Conservation (phyloP, 2,113 vertebrate species). For the Pelobates fuscus region DNA sequence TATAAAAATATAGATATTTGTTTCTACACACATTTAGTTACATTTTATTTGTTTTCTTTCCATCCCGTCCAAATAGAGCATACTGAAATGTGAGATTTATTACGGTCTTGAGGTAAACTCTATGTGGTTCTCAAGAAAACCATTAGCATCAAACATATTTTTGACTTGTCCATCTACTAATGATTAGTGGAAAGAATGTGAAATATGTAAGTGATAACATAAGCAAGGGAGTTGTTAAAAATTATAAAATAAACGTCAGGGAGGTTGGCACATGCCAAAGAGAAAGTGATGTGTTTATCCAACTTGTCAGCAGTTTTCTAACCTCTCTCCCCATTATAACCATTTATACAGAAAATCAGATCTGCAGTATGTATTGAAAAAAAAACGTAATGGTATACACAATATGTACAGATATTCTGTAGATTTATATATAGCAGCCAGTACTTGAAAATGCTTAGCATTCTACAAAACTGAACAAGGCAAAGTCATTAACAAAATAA, state of each 20-base stretch:
- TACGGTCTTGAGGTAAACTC: slow-evolving; percentile 25
- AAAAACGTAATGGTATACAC: too few relatives aligned
- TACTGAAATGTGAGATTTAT: slow-evolving; percentile 34
- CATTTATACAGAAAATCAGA: slow-evolving; percentile 59
- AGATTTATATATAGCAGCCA: too few relatives aligned
- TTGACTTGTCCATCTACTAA: slow-evolving; percentile 38
- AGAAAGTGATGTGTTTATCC: slow-evolving; percentile 43
- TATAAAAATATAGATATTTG: too few relatives aligned
- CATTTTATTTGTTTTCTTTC: too few relatives aligned
- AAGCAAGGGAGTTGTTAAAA: slow-evolving; percentile 30
- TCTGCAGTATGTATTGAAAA: slow-evolving; percentile 13
- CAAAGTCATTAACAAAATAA: too few relatives aligned
- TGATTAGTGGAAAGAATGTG: slow-evolving; percentile 44
- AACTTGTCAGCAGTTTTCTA: slow-evolving; percentile 40
- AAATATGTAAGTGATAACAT: slow-evolving; percentile 45
- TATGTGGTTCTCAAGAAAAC: slow-evolving; percentile 9
- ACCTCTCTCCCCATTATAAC: slow-evolving; percentile 11
- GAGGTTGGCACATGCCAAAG: slow-evolving; percentile 38
- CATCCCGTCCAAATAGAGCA: too few relatives aligned
- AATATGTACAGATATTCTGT: too few relatives aligned
- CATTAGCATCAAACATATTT: slow-evolving; percentile 36
- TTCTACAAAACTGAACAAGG: too few relatives aligned
- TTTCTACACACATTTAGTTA: too few relatives aligned
- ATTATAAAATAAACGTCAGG: slow-evolving; percentile 45
- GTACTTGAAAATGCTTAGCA: too few relatives aligned